Percentiles rank a stretch among this genome's conserved stretches.
Evolutionary conservation across 1,140 invertebrate genomes (phyloP).

Genomic region (Nasonia vitripennis): DNA sequence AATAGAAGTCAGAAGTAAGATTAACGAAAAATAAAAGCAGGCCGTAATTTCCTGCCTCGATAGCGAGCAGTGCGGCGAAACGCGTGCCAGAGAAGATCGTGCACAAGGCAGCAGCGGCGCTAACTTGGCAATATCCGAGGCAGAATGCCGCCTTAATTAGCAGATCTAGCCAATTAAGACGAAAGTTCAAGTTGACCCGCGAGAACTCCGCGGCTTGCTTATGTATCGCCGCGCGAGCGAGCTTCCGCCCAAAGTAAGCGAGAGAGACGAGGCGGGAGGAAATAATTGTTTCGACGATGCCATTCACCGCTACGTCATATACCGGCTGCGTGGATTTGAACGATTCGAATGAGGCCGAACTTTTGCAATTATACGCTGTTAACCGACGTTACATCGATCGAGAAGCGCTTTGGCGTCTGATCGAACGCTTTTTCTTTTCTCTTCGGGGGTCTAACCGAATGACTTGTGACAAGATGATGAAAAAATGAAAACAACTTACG

Average conservation of each 20-base stretch:
- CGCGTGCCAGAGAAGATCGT: neutral
- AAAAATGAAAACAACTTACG: slow-evolving; percentile 71
- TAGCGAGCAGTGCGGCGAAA: too few species aligned
- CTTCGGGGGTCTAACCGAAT: too few species aligned
- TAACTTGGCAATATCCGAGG: slow-evolving; percentile 42
- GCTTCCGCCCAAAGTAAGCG: neutral
- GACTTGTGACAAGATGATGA: too few species aligned
- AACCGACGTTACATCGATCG: too few species aligned
- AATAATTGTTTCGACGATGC: neutral
- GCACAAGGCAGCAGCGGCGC: neutral
- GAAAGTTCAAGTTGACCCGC: slow-evolving; percentile 39
- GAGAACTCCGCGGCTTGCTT: slow-evolving; percentile 1
- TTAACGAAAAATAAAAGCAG: too few species aligned
- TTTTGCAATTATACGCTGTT: neutral
- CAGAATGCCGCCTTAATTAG: slow-evolving; percentile 56
- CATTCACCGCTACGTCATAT: neutral
- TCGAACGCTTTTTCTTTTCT: neutral
- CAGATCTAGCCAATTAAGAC: slow-evolving; percentile 54
- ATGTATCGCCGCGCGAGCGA: neutral
- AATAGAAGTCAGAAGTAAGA: too few species aligned
- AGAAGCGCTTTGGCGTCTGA: neutral
- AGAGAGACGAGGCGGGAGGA: neutral
- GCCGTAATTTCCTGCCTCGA: too few species aligned
- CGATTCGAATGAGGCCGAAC: neutral
- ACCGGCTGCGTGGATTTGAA: neutral